phyloP scores from a whole-genome alignment of 1,140 invertebrate species.

The Megathymus violae region DNA sequence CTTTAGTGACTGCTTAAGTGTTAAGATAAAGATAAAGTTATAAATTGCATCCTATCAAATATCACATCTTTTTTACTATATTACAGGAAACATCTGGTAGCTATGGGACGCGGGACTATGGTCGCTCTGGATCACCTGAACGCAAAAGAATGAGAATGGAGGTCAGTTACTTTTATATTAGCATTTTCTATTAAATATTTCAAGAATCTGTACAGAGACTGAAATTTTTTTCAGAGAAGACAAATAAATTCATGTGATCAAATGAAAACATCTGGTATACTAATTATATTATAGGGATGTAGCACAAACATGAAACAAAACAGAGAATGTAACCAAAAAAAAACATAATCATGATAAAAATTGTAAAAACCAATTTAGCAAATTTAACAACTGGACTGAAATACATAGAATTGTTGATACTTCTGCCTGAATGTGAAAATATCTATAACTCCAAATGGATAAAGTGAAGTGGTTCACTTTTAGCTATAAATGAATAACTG shows the following conservation, averaged over 20 bases:
- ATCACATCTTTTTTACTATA: too few relatives aligned
- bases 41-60: too few relatives aligned
- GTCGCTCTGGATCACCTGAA: conserved; percentile 77
- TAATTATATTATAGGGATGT: not conserved
- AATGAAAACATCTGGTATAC: not conserved
- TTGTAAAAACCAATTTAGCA: too few relatives aligned
- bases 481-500: not conserved
- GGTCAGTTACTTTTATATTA: conserved; percentile 57
- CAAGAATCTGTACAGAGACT: conserved; percentile 8
- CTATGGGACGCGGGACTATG: conserved; percentile 78
- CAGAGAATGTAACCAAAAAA: not conserved
- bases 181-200: not conserved
- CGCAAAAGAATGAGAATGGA: conserved; percentile 82
- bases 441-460: not conserved
- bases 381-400: not conserved
- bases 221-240: conserved; percentile 13
- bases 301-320: not conserved
- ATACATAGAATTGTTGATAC: not conserved
- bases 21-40: too few relatives aligned
- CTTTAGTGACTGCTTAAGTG: too few relatives aligned
- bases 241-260: not conserved
- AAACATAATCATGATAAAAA: not conserved
- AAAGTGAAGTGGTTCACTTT: not conserved
- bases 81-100: conserved; percentile 64
- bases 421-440: not conserved